Evolutionary conservation across 1,140 invertebrate genomes (phyloP), one percentile per base, ranked within the genome.

Genomic region (Chrysopa pallens): DNA sequence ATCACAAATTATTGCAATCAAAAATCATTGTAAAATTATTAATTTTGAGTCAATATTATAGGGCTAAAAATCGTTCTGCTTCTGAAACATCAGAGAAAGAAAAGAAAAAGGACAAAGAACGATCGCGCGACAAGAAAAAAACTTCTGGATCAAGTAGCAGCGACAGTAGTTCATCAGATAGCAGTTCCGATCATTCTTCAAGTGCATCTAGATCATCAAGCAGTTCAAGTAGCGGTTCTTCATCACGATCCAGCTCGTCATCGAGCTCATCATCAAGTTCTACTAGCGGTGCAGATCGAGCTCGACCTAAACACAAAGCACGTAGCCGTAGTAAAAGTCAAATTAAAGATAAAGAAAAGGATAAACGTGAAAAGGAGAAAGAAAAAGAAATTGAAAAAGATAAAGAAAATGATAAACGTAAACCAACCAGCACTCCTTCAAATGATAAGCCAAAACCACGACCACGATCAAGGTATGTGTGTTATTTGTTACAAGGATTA

Each of bases 101-200:
- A 36, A 78, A 74, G 56, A 79, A 80, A 57, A 77, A 77, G 51
- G 69, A 71, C 47, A 59, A 62, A 50, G 61, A 57, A 14, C 66
- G 74, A 48, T 74, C 76, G 8, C 67, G 63, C 15, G 78, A 77
- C 50, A 72, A 73, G 56, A 75, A 76, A 47, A 72, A 72, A 50
- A 66, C 72, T 33, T 81, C 79, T 8, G 80, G 74, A 29, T 82
- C 78, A 4, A 79, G 77, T 27, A 83, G 78, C 40, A 84, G 80
- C 54, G 72, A 75, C 45, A 82, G 76, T 49, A 80, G 77, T 47
- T 84, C 81, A 12, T 84, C 81, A 6, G 76, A 79, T 11, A 84
- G 79, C 52, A 84, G 76, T 50, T 80, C 74, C 7, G 31, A 33
- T 9, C 31, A 33, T 33, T 33, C 59, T 17, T 72, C 70, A 4